phyloP scores from a whole-genome alignment of 2,888 invertebrate genomes.

The Bhutanitis thaidina region DNA sequence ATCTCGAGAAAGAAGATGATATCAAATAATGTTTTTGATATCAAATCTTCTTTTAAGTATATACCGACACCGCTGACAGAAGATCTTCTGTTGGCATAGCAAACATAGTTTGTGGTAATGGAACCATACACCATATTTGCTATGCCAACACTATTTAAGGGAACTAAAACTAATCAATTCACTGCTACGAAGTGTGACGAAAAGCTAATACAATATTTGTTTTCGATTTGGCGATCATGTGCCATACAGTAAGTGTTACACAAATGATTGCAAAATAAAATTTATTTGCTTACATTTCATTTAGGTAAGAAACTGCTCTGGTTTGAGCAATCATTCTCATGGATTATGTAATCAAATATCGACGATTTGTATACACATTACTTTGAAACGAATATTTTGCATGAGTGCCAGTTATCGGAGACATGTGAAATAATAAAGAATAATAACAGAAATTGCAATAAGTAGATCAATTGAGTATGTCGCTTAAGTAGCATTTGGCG shows the following conservation, averaged over 20 bases:
- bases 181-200: no score
- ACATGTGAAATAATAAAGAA: constrained; percentile 41
- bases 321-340: background rate
- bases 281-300: background rate
- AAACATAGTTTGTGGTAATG: no score
- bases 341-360: background rate
- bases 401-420: constrained; percentile 43
- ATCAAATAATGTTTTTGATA: no score
- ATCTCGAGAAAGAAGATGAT: no score
- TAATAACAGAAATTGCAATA: constrained; percentile 2
- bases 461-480: constrained; percentile 19
- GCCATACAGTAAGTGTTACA: constrained; percentile 33
- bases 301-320: background rate
- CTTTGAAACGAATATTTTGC: constrained; percentile 46
- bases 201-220: no score
- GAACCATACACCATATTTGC: no score
- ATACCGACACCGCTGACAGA: no score
- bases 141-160: no score
- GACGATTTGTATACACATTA: background rate
- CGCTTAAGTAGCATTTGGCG: constrained; percentile 71
- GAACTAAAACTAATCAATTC: no score
- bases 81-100: no score
- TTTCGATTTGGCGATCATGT: constrained; percentile 30
- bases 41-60: no score
- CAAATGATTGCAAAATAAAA: constrained; percentile 30